A percentile compares a stretch with the other conserved stretches of the same genome.
Evolutionary conservation across 2,113 vertebrate species (phyloP).

Genomic region (Prunella fulvescens): DNA sequence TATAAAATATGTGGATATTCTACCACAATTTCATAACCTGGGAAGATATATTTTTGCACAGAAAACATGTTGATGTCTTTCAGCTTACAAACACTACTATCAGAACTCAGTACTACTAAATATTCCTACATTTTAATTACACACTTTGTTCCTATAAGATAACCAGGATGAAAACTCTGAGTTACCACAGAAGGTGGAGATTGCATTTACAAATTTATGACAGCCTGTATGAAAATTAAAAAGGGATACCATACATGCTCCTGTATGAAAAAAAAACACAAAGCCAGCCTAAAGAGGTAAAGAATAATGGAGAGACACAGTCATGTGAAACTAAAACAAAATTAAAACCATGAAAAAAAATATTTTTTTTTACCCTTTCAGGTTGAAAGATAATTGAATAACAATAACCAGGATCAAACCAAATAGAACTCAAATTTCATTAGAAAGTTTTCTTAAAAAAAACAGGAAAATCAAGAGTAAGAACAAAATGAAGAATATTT

Average conservation of each 20-base stretch:
- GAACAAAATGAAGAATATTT: background rate
- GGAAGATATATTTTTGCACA: background rate
- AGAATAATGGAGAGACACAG: background rate
- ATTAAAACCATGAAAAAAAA: background rate
- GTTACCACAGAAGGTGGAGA: background rate
- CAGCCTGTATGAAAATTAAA: background rate
- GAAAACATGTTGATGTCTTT: background rate
- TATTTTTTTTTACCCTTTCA: background rate
- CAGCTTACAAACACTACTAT: background rate
- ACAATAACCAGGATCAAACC: background rate
- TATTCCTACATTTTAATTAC: background rate
- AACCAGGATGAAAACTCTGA: background rate
- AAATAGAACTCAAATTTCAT: background rate
- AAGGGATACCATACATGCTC: background rate
- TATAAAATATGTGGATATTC: accelerated
- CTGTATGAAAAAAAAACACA: background rate
- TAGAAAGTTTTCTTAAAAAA: background rate
- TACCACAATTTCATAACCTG: background rate
- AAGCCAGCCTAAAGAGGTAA: background rate
- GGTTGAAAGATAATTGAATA: background rate
- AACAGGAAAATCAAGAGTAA: background rate
- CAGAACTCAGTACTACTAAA: background rate
- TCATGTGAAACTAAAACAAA: background rate
- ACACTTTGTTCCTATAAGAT: background rate
- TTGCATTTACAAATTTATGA: background rate